phyloP scores from a whole-genome alignment of 2,888 invertebrate species.

The Amphiduros pacificus region DNA sequence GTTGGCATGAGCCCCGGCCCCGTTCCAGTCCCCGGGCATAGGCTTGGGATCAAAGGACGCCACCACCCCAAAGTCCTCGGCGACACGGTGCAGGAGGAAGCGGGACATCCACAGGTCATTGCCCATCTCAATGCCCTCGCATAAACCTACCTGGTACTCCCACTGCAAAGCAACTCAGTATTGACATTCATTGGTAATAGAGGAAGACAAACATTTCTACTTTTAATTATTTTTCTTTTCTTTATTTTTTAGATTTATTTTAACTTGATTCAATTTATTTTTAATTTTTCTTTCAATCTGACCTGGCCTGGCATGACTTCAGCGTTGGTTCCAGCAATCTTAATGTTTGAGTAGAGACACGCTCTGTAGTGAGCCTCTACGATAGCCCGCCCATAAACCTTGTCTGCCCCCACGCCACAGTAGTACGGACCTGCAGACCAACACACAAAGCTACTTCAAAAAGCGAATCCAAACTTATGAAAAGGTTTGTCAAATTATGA shows the following conservation, averaged over 20 bases:
- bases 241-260: neutral
- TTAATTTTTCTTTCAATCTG: too few relatives aligned
- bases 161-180: constrained; percentile 36
- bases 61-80: constrained; percentile 63
- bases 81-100: constrained; percentile 62
- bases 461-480: neutral
- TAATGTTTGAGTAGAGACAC: constrained; percentile 88
- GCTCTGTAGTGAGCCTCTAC: constrained; percentile 92
- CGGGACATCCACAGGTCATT: constrained; percentile 64
- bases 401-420: constrained; percentile 92
- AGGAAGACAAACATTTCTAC: neutral
- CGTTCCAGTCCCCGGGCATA: constrained; percentile 61
- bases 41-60: constrained; percentile 64
- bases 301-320: constrained; percentile 63
- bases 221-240: neutral
- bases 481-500: neutral
- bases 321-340: constrained; percentile 88
- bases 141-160: constrained; percentile 83
- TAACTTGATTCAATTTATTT: neutral
- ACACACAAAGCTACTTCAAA: neutral
- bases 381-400: constrained; percentile 89
- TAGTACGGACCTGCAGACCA: constrained; percentile 54
- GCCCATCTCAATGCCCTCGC: constrained; percentile 74
- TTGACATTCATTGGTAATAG: neutral
- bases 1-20: constrained; percentile 90